Evolutionary conservation across 1,140 invertebrate species (phyloP).

Genomic region (Parapsyche elsis): DNA sequence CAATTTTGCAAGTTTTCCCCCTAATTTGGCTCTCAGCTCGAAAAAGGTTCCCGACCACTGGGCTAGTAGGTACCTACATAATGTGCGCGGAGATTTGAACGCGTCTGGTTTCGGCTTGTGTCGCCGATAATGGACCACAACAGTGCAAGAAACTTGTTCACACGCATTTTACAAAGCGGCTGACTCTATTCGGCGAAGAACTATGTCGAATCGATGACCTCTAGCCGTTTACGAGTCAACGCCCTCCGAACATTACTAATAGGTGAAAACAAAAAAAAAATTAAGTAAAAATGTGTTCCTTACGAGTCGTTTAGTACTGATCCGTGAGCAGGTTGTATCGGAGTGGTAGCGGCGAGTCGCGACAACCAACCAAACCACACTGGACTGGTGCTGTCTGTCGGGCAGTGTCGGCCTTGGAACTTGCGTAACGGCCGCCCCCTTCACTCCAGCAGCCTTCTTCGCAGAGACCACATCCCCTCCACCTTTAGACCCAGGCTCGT

Average conservation of each 20-base stretch:
- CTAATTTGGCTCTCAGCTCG: too few species aligned
- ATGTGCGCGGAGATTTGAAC: too few species aligned
- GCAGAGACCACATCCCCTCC: too few species aligned
- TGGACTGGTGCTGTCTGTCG: slow-evolving; percentile 6
- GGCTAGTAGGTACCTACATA: too few species aligned
- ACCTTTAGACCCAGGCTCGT: too few species aligned
- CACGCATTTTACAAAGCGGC: neutral
- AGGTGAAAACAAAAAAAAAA: too few species aligned
- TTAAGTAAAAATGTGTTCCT: neutral
- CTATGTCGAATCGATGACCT: neutral
- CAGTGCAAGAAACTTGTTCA: slow-evolving; percentile 8
- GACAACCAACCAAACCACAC: neutral
- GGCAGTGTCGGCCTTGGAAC: slow-evolving; percentile 21
- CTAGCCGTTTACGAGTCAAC: neutral
- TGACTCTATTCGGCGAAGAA: slow-evolving; percentile 8
- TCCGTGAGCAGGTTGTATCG: neutral
- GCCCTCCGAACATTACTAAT: neutral
- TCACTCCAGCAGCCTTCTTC: slow-evolving; percentile 11
- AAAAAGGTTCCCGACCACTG: too few species aligned
- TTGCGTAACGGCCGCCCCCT: slow-evolving; percentile 33
- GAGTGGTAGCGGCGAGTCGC: neutral
- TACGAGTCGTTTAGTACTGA: neutral
- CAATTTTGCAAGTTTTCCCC: too few species aligned
- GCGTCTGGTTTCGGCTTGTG: too few species aligned
- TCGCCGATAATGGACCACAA: too few species aligned